These are phyloP conservation scores for Myotis yumanensis DNA, from an alignment of 2,113 vertebrate species.

Conservation along the genomic window DNA sequence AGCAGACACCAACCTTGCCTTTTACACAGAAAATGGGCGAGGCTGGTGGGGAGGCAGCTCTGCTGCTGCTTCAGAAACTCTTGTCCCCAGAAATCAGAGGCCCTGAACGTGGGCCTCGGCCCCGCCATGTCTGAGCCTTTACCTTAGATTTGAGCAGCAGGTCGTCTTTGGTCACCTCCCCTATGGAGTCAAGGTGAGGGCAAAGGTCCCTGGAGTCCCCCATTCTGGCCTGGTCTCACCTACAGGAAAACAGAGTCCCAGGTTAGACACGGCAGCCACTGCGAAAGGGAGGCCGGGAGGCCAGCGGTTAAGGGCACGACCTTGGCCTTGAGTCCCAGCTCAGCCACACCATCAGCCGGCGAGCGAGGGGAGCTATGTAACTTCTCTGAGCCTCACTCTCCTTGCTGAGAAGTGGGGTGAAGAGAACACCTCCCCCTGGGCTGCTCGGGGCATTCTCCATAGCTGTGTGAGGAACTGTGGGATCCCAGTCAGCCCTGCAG, in stretches of 20 bases:
- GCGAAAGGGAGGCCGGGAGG: background rate
- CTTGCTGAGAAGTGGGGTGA: background rate
- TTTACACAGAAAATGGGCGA: background rate
- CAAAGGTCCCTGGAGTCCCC: constrained; percentile 89
- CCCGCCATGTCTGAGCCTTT: background rate
- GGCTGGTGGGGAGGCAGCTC: accelerated
- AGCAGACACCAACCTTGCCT: background rate
- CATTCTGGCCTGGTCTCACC: constrained; percentile 84
- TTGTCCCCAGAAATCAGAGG: background rate
- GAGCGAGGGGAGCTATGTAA: background rate
- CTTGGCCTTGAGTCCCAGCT: background rate
- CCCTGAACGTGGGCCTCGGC: background rate
- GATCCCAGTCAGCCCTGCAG: no score
- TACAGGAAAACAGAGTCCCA: background rate
- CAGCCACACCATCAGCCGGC: background rate
- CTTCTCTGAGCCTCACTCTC: background rate
- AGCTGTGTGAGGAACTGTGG: background rate
- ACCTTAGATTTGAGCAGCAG: constrained; percentile 97
- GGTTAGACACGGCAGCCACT: background rate
- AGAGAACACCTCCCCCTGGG: no score
- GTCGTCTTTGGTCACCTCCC: constrained; percentile 97
- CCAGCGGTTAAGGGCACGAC: accelerated
- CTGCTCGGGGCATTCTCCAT: background rate
- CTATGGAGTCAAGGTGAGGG: constrained; percentile 94
- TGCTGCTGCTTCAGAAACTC: background rate